These are phyloP conservation scores for Sepiola atlantica DNA, from an alignment of 2,888 invertebrate species.

Conservation along the genomic window DNA sequence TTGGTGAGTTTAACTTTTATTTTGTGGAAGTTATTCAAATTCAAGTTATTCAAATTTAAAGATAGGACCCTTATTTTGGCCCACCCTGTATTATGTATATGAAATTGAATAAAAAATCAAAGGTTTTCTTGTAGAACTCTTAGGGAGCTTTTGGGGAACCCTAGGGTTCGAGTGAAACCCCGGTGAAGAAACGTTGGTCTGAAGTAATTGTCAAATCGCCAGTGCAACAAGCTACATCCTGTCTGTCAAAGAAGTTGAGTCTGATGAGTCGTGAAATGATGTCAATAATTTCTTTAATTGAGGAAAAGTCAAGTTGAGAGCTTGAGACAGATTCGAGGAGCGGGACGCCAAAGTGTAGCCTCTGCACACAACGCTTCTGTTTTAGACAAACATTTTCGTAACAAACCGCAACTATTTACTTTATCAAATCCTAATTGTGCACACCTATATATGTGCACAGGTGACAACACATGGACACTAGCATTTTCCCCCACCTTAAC, in stretches of 20 bases:
- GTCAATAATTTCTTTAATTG: background rate
- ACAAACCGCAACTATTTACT: background rate
- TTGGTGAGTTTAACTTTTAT: too few relatives aligned
- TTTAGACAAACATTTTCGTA: background rate
- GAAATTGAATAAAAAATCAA: too few relatives aligned
- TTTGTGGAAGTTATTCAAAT: too few relatives aligned
- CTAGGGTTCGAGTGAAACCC: too few relatives aligned
- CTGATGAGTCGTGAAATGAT: background rate
- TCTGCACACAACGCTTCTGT: background rate
- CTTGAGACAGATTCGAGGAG: background rate
- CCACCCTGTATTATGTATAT: too few relatives aligned
- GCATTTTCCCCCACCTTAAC: background rate
- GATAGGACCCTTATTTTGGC: too few relatives aligned
- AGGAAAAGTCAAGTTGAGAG: background rate
- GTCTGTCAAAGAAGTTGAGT: background rate
- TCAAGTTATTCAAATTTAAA: too few relatives aligned
- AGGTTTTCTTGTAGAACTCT: too few relatives aligned
- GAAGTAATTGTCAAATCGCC: background rate
- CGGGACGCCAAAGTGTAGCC: background rate
- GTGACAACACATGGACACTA: background rate
- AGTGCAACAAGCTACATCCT: background rate
- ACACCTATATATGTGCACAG: constrained; percentile 10
- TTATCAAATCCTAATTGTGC: background rate
- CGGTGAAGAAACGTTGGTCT: too few relatives aligned
- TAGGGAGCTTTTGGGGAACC: too few relatives aligned